Evolutionary conservation across 2,113 vertebrate species (phyloP).

Genomic region (Erythrolamprus reginae): DNA sequence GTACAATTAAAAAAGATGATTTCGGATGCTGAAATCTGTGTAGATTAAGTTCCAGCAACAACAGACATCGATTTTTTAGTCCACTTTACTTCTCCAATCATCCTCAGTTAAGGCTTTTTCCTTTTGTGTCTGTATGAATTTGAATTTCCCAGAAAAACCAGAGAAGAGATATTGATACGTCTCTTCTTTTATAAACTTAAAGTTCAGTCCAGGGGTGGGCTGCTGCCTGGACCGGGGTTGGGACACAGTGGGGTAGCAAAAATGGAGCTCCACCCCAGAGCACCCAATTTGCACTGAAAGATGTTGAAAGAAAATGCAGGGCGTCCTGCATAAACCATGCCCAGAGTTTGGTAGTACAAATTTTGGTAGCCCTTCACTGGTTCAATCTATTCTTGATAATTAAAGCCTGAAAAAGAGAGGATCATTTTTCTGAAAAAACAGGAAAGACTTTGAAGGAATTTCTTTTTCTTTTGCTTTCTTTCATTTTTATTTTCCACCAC

Average conservation of each 20-base stretch:
- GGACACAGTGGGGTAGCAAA: no score
- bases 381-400: neutral
- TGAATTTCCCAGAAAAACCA: neutral
- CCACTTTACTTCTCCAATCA: neutral
- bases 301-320: no score
- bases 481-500: neutral
- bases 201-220: no score
- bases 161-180: neutral
- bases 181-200: neutral
- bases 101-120: neutral
- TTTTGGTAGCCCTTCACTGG: no score
- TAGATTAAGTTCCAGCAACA: neutral
- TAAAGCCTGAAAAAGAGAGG: neutral
- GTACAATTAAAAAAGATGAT: neutral
- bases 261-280: no score
- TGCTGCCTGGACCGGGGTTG: no score
- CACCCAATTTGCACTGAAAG: no score
- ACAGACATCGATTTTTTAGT: neutral
- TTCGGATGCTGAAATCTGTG: neutral
- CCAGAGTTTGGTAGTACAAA: no score
- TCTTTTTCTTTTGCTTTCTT: neutral
- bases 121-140: neutral
- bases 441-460: neutral
- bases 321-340: no score
- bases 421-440: neutral